A percentile compares a stretch with the other conserved stretches of the same genome.
phyloP scores from a whole-genome alignment of 1,140 invertebrate species.

The Epicauta chinensis region DNA sequence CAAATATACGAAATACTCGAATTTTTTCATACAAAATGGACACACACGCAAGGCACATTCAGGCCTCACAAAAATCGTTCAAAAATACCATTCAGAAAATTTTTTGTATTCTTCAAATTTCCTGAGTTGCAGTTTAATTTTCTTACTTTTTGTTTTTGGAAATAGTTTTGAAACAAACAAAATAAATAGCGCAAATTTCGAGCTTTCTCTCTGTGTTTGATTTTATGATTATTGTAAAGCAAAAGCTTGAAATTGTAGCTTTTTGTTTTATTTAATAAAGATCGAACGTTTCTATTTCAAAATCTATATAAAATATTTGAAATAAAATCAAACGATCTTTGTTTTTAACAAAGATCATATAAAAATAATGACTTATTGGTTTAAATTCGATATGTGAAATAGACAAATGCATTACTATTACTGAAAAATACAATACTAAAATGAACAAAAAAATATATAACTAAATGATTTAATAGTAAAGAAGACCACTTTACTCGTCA shows the following conservation, averaged over 20 bases:
- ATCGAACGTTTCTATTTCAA: too few species aligned
- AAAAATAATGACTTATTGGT: constrained; percentile 20
- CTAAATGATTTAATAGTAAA: constrained; percentile 2
- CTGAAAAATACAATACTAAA: constrained; percentile 20
- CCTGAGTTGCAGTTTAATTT: constrained; percentile 29
- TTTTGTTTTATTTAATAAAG: too few species aligned
- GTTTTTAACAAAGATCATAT: constrained; percentile 6
- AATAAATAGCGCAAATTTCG: background rate
- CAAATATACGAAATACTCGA: constrained; percentile 16
- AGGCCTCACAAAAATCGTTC: constrained; percentile 38
- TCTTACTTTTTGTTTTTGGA: too few species aligned
- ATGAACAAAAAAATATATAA: constrained; percentile 12
- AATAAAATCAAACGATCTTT: too few species aligned
- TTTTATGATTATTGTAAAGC: too few species aligned
- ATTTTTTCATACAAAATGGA: constrained; percentile 23
- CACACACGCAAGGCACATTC: constrained; percentile 38
- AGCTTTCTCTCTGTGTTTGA: too few species aligned
- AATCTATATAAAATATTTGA: too few species aligned
- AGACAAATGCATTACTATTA: constrained; percentile 23
- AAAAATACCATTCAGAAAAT: constrained; percentile 39
- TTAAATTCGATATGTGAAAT: constrained; percentile 26
- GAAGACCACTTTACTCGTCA: constrained; percentile 25
- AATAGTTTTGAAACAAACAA: constrained; percentile 9
- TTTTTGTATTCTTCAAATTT: constrained; percentile 39
- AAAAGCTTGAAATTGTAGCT: too few species aligned